phyloP scores from a whole-genome alignment of 1,140 invertebrate genomes.

The Scaptomyza montana region DNA sequence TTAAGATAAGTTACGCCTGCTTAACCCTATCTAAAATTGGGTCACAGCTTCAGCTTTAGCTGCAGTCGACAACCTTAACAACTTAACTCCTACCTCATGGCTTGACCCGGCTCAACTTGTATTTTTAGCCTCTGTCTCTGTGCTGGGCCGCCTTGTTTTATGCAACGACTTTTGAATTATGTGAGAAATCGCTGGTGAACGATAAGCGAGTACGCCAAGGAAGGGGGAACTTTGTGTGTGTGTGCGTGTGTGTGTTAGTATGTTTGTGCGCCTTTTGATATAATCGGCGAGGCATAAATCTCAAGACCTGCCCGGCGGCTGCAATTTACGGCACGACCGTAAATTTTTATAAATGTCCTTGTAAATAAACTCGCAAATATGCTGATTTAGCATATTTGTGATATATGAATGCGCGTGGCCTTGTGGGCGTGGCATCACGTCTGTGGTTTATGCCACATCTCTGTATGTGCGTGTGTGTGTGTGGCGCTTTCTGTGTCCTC shows the following conservation, averaged over 20 bases:
- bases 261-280: slow-evolving; percentile 36
- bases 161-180: slow-evolving; percentile 67
- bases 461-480: slow-evolving; percentile 14
- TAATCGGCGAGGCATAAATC: slow-evolving; percentile 76
- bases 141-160: slow-evolving; percentile 24
- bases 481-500: slow-evolving; percentile 35
- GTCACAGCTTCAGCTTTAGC: slow-evolving; percentile 25
- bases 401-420: slow-evolving; percentile 57
- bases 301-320: slow-evolving; percentile 79
- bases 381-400: slow-evolving; percentile 80
- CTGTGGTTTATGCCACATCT: slow-evolving; percentile 66
- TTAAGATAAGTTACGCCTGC: slow-evolving; percentile 4
- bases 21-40: slow-evolving; percentile 34
- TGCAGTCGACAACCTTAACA: slow-evolving; percentile 1
- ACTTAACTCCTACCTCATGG: background rate
- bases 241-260: background rate
- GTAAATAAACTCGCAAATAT: slow-evolving; percentile 83
- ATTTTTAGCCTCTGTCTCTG: slow-evolving; percentile 28
- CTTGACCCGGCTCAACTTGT: slow-evolving; percentile 43
- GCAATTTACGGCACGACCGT: slow-evolving; percentile 77
- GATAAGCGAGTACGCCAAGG: slow-evolving; percentile 20
- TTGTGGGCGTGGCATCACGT: slow-evolving; percentile 65
- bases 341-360: slow-evolving; percentile 83
- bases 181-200: slow-evolving; percentile 53
- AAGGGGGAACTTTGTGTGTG: background rate